Base-by-base conservation (phyloP, 2,113 vertebrate genomes). In the Gallinago undulata region DNA sequence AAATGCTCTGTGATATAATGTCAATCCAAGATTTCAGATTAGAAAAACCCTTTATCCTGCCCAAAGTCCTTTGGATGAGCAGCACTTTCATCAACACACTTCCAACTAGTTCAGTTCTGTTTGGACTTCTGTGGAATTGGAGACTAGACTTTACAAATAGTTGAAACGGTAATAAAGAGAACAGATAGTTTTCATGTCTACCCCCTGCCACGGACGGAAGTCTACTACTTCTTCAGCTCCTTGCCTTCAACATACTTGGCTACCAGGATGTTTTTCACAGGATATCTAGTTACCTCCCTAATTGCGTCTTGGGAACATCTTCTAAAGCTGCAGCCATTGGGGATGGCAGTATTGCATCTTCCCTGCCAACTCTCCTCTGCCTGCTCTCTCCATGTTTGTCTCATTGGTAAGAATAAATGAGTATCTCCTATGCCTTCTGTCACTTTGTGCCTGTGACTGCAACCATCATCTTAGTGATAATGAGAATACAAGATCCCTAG, bases 331-430 rank as follows among this genome's bases (percentile, higher is more conserved):
- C 80, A 75, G 84, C 91, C 84, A 56, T 31, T 81, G 87, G 51
- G 53, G 51, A 48, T 21, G 37, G 82, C 33, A 89, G 23, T 4
- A 4, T 14, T 89, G 68, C 72, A 63, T 35, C 72, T 82, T 87
- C 67, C 62, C 69, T 85, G 66, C 62, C 94, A 97, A 60, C 86
- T 73, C 30, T 39, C 64, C 87, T 67, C 89, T 50, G 84, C 74
- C 89, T 89, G 70, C 55, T 74, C 37, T 4, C 39, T 74, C 82
- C 4, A 0, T 14, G 15, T 66, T 67, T 89, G 57, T 59, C 81
- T 91, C 74, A 70, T 66, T 37, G 67, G 53, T n/a, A 59, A 37
- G 57, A 83, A 62, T 48, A 91, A 83, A 89, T 15, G 39, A 83
- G 66, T 18, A 35, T 31, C 48, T 68, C 48, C 74, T 19, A 6